A percentile compares a stretch with the other conserved stretches of the same genome.
These are phyloP conservation scores for Agelastica alni DNA, from an alignment of 2,888 invertebrate species.

Conservation along the genomic window DNA sequence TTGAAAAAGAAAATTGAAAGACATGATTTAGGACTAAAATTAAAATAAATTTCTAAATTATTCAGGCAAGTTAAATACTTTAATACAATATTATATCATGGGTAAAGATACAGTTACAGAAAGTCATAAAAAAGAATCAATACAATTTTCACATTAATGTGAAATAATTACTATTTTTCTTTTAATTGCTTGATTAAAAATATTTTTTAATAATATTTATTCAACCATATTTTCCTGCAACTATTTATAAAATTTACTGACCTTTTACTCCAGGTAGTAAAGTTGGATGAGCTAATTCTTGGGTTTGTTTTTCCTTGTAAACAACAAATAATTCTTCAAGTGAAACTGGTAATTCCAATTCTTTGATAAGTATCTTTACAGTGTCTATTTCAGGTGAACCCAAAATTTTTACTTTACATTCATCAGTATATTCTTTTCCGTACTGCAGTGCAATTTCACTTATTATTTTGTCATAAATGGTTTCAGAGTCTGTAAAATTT, in stretches of 20 bases:
- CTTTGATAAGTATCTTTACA: constrained; percentile 59
- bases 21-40: too few species aligned
- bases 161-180: too few species aligned
- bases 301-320: constrained; percentile 56
- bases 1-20: too few species aligned
- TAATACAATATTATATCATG: too few species aligned
- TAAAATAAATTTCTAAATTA: too few species aligned
- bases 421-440: constrained; percentile 78
- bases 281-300: constrained; percentile 61
- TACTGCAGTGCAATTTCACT: constrained; percentile 69
- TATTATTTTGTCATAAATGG: constrained; percentile 76
- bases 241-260: not conserved
- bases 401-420: constrained; percentile 62
- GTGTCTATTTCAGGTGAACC: constrained; percentile 61
- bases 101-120: too few species aligned
- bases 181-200: too few species aligned
- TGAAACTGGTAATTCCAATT: constrained; percentile 65
- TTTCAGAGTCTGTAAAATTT: constrained; percentile 72
- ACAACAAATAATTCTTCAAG: constrained; percentile 63
- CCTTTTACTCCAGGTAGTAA: constrained; percentile 62
- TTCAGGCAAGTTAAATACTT: too few species aligned
- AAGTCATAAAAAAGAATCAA: too few species aligned
- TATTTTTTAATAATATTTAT: too few species aligned
- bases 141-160: too few species aligned
- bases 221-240: too few species aligned